Conservation (phyloP, 2,797 vertebrate species). For the Enteromius paludinosus region DNA sequence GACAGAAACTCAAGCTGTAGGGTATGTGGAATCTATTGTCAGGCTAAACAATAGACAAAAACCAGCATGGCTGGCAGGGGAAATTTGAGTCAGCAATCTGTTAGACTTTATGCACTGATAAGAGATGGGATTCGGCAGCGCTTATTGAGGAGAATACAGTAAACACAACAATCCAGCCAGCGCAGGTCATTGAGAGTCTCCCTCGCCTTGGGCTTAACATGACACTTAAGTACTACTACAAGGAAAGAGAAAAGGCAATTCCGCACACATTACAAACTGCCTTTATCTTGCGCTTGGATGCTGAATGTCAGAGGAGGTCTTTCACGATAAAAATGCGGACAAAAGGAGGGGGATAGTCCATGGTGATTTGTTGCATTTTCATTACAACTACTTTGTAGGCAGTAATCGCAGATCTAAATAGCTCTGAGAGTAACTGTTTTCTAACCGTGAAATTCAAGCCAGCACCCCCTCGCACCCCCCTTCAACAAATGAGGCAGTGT, state of each 20-base stretch:
- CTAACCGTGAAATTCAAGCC: constrained; percentile 75
- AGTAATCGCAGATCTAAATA: constrained; percentile 79
- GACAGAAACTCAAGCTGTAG: constrained; percentile 85
- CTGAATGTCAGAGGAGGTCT: constrained; percentile 80
- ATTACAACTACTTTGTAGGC: constrained; percentile 71
- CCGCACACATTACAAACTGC: constrained; percentile 81
- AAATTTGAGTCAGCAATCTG: constrained; percentile 92
- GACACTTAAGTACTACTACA: constrained; percentile 88
- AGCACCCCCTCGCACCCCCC: constrained; percentile 17
- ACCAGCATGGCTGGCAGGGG: constrained; percentile 87
- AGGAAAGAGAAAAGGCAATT: constrained; percentile 83
- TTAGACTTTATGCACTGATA: constrained; percentile 89
- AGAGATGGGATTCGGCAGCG: constrained; percentile 78
- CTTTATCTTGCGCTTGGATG: constrained; percentile 75
- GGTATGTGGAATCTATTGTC: constrained; percentile 85
- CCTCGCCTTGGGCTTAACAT: constrained; percentile 87
- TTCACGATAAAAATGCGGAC: constrained; percentile 61
- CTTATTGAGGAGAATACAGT: constrained; percentile 75
- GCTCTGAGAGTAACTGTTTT: constrained; percentile 73
- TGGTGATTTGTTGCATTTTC: constrained; percentile 78
- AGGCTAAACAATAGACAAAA: constrained; percentile 85
- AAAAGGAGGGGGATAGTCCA: constrained; percentile 60
- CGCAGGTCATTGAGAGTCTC: constrained; percentile 83
- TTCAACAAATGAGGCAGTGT: constrained; percentile 69
- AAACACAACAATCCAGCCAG: constrained; percentile 82